Conservation (phyloP, 2,888 invertebrate species). For the Drosophila pseudotalamancana region DNA sequence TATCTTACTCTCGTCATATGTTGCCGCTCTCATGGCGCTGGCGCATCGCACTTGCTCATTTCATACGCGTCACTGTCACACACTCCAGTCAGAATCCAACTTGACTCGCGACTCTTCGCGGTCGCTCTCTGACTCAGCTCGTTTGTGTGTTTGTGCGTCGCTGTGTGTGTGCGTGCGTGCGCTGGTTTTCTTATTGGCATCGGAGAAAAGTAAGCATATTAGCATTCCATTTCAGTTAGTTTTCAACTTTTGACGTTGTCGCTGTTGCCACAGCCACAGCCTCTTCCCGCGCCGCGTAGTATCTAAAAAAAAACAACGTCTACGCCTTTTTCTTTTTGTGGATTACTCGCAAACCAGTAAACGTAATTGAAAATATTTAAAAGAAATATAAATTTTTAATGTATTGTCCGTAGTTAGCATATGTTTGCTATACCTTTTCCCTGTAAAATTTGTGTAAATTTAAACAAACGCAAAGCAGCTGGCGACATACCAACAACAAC, state of each 20-base stretch:
- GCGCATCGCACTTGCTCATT: conserved; percentile 61
- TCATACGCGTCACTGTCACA: conserved; percentile 68
- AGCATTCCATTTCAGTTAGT: conserved; percentile 77
- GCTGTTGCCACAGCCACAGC: conserved; percentile 27
- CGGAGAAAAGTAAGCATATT: conserved; percentile 71
- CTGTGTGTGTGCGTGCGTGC: conserved; percentile 61
- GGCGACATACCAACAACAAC: conserved; percentile 30
- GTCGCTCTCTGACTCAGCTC: conserved; percentile 29
- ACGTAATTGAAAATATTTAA: conserved; percentile 35
- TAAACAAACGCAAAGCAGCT: conserved; percentile 48
- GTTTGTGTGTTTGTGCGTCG: conserved; percentile 3
- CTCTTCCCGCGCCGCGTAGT: conserved; percentile 13
- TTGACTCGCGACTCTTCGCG: conserved; percentile 11
- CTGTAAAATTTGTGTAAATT: conserved; percentile 19
- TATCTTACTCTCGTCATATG: conserved; percentile 33
- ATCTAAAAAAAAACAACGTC: conserved; percentile 35
- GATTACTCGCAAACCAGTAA: conserved; percentile 26
- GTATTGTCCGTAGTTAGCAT: conserved; percentile 4
- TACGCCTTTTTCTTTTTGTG: conserved; percentile 28
- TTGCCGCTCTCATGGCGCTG: conserved; percentile 40
- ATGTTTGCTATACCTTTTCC: conserved; percentile 17
- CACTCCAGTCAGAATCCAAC: conserved; percentile 64
- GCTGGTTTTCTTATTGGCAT: conserved; percentile 75
- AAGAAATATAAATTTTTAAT: conserved; percentile 42
- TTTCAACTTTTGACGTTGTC: conserved; percentile 74